Evolutionary conservation across 2,888 invertebrate species (phyloP), one percentile per base, ranked within the genome.

Genomic region (Tipula unca): DNA sequence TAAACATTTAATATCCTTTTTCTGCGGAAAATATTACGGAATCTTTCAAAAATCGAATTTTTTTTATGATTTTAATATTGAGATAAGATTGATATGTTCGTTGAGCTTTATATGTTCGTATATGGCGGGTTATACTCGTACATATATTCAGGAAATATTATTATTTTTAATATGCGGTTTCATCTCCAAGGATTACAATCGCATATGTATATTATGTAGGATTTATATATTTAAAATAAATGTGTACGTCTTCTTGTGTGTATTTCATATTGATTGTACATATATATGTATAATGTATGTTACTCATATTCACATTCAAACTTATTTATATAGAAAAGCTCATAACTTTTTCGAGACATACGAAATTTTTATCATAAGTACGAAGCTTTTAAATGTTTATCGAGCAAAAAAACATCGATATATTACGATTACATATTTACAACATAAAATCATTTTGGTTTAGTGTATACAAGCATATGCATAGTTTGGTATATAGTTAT

Each of bases 1-100:
- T 69, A 69, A 69, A 69, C 69, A 69, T 69, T 69, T 69, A 69
- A 69, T 69, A 69, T 69, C 69, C 69, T 69, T 69, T n/a, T n/a
- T 20, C 69, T 69, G 69, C 69, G 69, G 25, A 69, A 69, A 69
- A 69, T 48, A 48, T 48, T n/a, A 48, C 48, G 48, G n/a, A 48
- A 69, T 69, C 25, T 54, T 54, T 17, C 17, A 17, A 17, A 54
- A 69, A 69, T 69, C 69, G 69, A 69, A 69, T 69, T 69, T 48
- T 39, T n/a, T 39, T 25, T 69, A 25, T 69, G 69, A 69, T 69
- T 69, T 69, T 69, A 69, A 69, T 25, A 69, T 69, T 25, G 69
- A 69, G 13, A 69, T 25, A 69, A 69, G 25, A 69, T 69, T 69
- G 69, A 69, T 69, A 69, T 69, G 69, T 10, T 69, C 10, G 4